These are phyloP conservation scores for Pachycephus smyrnensis DNA, from an alignment of 2,888 invertebrate species.

Conservation along the genomic window DNA sequence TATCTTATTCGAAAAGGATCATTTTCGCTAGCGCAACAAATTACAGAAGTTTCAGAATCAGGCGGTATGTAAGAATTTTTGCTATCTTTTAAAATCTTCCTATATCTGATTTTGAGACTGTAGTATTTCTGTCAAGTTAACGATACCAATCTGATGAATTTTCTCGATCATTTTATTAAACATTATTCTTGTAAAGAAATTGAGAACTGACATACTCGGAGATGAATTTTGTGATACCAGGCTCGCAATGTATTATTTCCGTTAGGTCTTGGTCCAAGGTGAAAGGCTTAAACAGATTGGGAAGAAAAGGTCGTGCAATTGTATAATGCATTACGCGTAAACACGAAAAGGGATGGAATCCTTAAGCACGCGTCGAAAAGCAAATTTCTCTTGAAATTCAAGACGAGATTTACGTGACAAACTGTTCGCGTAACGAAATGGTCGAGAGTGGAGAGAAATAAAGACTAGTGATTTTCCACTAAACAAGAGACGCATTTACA, in stretches of 20 bases:
- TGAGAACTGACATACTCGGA: too few relatives aligned
- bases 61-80: too few relatives aligned
- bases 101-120: background rate
- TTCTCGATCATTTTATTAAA: background rate
- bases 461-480: background rate
- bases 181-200: too few relatives aligned
- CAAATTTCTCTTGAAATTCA: background rate
- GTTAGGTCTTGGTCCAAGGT: background rate
- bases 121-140: background rate
- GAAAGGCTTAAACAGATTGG: background rate
- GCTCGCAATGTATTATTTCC: too few relatives aligned
- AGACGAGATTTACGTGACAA: background rate
- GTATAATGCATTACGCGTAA: background rate
- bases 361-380: background rate
- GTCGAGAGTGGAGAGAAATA: background rate
- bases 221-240: too few relatives aligned
- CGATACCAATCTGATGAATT: background rate
- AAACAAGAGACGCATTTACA: background rate
- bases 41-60: too few relatives aligned
- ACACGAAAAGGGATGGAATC: background rate
- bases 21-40: too few relatives aligned
- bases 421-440: background rate
- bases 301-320: background rate
- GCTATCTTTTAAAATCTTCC: too few relatives aligned
- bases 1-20: background rate